These are phyloP conservation scores for Zosterops borbonicus DNA, from an alignment of 2,113 vertebrate species.

Conservation along the genomic window DNA sequence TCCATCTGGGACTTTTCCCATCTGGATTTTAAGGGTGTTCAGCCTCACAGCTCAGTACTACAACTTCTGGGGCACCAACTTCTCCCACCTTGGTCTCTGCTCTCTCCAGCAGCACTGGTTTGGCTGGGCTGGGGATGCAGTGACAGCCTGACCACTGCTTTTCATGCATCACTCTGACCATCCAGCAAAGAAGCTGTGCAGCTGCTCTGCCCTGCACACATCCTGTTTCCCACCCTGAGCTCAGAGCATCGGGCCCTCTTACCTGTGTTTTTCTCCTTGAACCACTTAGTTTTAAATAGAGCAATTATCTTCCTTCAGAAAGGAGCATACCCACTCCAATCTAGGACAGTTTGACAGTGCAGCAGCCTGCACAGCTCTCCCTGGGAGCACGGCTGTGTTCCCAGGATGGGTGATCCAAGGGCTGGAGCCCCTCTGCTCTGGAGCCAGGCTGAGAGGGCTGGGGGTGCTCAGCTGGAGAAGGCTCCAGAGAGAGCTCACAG, in stretches of 20 bases:
- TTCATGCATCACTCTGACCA: neutral
- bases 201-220: neutral
- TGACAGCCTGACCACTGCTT: neutral
- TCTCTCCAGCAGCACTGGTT: neutral
- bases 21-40: neutral
- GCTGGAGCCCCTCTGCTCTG: neutral
- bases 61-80: accelerated
- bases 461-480: neutral
- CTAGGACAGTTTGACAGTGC: neutral
- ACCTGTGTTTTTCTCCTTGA: conserved; percentile 50
- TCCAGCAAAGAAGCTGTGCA: neutral
- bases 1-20: neutral
- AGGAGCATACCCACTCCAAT: neutral
- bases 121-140: neutral
- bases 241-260: neutral
- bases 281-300: conserved; percentile 57
- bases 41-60: accelerated
- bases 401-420: neutral
- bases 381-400: neutral
- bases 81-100: neutral
- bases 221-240: neutral
- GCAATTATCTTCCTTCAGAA: conserved; percentile 1
- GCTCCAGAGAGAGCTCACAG: neutral
- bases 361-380: neutral
- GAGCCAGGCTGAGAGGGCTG: neutral